Percentiles rank a stretch among this genome's conserved stretches.
These are phyloP conservation scores for Neofelis nebulosa DNA, from an alignment of 2,113 vertebrate genomes.

Conservation along the genomic window DNA sequence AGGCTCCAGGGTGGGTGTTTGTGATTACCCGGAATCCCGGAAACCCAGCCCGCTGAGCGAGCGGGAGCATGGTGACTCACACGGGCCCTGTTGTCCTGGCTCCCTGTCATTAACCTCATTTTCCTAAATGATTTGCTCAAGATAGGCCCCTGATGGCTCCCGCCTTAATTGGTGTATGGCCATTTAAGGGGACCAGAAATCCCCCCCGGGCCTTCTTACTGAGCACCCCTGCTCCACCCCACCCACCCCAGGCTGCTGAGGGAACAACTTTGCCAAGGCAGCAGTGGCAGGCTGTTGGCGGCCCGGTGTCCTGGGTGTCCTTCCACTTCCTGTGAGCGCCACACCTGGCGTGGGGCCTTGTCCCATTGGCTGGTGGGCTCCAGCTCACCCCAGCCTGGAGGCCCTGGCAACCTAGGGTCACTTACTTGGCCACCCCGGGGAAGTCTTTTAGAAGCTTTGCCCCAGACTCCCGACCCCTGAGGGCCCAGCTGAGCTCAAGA, in stretches of 20 bases:
- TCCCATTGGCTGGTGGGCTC: fast-evolving
- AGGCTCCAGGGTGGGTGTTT: not conserved
- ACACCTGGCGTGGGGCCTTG: not conserved
- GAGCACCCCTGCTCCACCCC: not conserved
- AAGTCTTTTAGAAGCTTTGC: not conserved
- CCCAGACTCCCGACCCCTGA: not conserved
- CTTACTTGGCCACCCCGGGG: not conserved
- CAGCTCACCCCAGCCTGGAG: not conserved
- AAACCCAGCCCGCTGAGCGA: conserved; percentile 49
- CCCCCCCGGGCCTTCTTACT: not conserved
- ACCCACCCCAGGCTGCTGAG: not conserved
- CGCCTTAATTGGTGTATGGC: not conserved
- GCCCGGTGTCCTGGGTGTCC: not conserved
- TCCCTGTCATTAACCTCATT: conserved; percentile 46
- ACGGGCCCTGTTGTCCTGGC: not conserved
- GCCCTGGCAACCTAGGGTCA: not conserved
- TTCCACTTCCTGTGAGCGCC: not conserved
- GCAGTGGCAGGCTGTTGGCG: not conserved
- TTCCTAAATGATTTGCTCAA: not conserved
- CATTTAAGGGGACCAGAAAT: not conserved
- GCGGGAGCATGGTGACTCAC: not conserved
- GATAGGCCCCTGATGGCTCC: not conserved
- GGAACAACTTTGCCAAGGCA: not conserved
- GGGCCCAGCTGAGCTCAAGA: not conserved
- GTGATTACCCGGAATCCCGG: conserved; percentile 41